Evolutionary conservation across 2,113 vertebrate genomes (phyloP).

Genomic region (Seriola aureovittata): DNA sequence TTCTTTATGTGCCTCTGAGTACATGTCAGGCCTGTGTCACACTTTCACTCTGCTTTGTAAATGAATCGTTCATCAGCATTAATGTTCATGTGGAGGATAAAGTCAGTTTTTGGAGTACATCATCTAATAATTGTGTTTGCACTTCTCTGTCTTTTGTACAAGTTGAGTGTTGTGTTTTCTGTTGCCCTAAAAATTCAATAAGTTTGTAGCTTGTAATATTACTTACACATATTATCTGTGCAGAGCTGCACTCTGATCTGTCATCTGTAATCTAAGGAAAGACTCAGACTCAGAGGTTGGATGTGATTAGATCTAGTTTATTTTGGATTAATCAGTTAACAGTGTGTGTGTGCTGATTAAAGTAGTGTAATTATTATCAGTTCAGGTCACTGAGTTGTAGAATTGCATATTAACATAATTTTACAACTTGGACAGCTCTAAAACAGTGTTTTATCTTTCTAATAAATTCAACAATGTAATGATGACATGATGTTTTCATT

Average conservation of each 20-base stretch:
- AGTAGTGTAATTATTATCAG: not conserved
- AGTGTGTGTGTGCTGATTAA: not conserved
- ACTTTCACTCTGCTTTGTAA: constrained; percentile 46
- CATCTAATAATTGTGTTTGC: not conserved
- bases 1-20: constrained; percentile 46
- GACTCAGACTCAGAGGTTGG: not conserved
- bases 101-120: not conserved
- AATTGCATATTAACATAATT: too few relatives aligned
- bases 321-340: not conserved
- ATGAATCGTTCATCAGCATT: not conserved
- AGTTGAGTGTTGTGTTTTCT: too few relatives aligned
- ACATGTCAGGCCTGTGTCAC: not conserved
- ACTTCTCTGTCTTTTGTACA: not conserved
- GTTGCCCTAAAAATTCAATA: not conserved
- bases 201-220: not conserved
- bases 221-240: too few relatives aligned
- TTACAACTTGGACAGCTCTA: too few relatives aligned
- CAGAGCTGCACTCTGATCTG: not conserved
- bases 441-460: too few relatives aligned
- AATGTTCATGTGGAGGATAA: not conserved
- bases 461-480: too few relatives aligned
- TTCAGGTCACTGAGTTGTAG: too few relatives aligned
- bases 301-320: not conserved
- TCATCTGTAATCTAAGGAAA: not conserved
- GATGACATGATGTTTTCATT: too few relatives aligned